A percentile compares a stretch with the other conserved stretches of the same genome.
Evolutionary conservation across 2,113 vertebrate species (phyloP).

Genomic region (Paracanthobrama guichenoti): DNA sequence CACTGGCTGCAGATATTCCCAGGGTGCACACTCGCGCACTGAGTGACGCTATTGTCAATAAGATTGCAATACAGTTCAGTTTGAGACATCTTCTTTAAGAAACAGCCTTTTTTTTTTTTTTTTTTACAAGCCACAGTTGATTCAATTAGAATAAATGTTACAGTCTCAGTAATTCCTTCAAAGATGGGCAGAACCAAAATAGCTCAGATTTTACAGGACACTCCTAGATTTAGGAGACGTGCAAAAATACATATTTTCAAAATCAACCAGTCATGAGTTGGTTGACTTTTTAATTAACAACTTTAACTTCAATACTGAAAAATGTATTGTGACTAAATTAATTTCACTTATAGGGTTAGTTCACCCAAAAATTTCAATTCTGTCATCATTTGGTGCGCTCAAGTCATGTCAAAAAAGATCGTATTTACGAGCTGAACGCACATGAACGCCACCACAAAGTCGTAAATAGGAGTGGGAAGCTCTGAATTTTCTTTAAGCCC

Average conservation of each 20-base stretch:
- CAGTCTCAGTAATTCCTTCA: neutral
- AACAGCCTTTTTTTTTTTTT: neutral
- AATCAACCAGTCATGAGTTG: neutral
- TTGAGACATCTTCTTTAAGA: neutral
- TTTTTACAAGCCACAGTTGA: neutral
- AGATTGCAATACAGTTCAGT: neutral
- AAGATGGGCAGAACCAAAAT: neutral
- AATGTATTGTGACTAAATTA: too few species aligned
- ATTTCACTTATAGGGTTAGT: too few species aligned
- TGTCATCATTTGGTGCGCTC: too few species aligned
- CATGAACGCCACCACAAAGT: too few species aligned
- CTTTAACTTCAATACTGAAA: neutral
- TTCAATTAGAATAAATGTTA: slow-evolving; percentile 2
- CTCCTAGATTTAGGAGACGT: neutral
- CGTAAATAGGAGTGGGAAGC: too few species aligned
- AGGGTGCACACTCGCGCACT: slow-evolving; percentile 39
- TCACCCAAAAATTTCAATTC: too few species aligned
- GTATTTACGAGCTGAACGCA: too few species aligned
- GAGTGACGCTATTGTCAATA: slow-evolving; percentile 24
- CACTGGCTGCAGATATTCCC: slow-evolving; percentile 30
- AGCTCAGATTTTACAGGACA: neutral
- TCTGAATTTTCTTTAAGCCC: too few species aligned
- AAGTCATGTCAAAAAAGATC: too few species aligned
- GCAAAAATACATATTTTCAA: neutral
- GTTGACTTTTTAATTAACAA: neutral